Evolutionary conservation across 2,797 vertebrate species (phyloP).

Genomic region (Neosilurus mollespiculum): DNA sequence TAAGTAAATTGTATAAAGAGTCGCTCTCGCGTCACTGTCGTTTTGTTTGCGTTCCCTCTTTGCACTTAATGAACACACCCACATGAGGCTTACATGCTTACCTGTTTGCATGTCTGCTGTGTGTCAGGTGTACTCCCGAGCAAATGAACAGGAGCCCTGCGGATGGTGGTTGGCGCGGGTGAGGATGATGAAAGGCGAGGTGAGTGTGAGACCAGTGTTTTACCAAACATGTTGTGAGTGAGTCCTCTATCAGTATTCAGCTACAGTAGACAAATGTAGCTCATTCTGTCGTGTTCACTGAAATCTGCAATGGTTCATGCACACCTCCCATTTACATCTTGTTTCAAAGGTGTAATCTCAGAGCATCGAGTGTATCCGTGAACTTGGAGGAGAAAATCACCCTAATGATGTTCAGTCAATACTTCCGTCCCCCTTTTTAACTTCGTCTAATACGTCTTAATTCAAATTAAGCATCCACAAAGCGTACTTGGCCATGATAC

Average conservation of each 20-base stretch:
- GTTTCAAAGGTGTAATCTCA: background rate
- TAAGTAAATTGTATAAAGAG: background rate
- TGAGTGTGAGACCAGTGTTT: constrained; percentile 65
- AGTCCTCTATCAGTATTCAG: background rate
- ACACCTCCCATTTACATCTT: background rate
- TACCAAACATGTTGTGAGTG: background rate
- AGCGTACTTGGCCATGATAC: background rate
- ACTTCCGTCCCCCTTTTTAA: background rate
- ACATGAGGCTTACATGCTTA: background rate
- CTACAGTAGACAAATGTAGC: background rate
- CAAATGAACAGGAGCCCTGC: constrained; percentile 89
- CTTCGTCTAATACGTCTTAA: background rate
- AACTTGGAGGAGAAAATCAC: background rate
- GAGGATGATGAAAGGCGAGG: constrained; percentile 94
- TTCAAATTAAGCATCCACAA: background rate
- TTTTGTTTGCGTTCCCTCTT: background rate
- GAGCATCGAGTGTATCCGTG: background rate
- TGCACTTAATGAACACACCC: background rate
- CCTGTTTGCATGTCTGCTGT: background rate
- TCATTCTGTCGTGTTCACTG: background rate
- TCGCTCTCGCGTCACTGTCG: background rate
- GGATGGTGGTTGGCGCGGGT: constrained; percentile 93
- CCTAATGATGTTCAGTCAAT: background rate
- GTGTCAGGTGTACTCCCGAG: constrained; percentile 85
- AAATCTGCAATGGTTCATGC: background rate